A percentile compares a stretch with the other conserved stretches of the same genome.
Evolutionary conservation across 2,113 vertebrate species (phyloP).

Genomic region (Lophius piscatorius): DNA sequence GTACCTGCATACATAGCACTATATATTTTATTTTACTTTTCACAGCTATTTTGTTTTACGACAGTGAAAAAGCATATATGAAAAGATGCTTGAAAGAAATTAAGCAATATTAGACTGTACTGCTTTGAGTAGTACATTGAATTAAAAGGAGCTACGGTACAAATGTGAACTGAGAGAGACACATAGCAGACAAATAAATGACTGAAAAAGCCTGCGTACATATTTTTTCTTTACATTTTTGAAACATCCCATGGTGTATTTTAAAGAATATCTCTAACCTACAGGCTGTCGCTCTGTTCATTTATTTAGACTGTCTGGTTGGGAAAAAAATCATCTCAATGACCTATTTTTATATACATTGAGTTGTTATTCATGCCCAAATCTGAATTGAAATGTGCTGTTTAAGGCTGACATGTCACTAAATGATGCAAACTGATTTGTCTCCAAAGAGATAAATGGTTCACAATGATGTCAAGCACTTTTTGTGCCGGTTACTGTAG

Average conservation of each 20-base stretch:
- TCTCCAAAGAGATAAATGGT: slow-evolving; percentile 46
- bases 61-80: slow-evolving; percentile 54
- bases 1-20: slow-evolving; percentile 69
- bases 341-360: neutral
- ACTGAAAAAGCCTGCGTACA: slow-evolving; percentile 20
- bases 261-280: slow-evolving; percentile 7
- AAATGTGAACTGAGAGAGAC: slow-evolving; percentile 50
- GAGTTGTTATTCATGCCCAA: slow-evolving; percentile 3
- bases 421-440: slow-evolving; percentile 54
- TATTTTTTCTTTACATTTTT: slow-evolving; percentile 18
- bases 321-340: slow-evolving; percentile 10
- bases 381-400: slow-evolving; percentile 22
- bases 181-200: slow-evolving; percentile 6
- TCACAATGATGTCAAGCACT: slow-evolving; percentile 72
- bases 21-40: slow-evolving; percentile 76
- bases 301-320: neutral
- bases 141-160: slow-evolving; percentile 32
- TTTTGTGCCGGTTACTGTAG: slow-evolving; percentile 61
- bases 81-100: slow-evolving; percentile 47
- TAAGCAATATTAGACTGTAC: slow-evolving; percentile 66
- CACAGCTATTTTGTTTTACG: slow-evolving; percentile 75
- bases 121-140: slow-evolving; percentile 25
- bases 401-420: slow-evolving; percentile 44
- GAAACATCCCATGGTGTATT: slow-evolving; percentile 28
- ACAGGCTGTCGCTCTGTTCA: slow-evolving; percentile 1